These are phyloP conservation scores for Pteruthius melanotis DNA, from an alignment of 2,113 vertebrate species.

Conservation along the genomic window DNA sequence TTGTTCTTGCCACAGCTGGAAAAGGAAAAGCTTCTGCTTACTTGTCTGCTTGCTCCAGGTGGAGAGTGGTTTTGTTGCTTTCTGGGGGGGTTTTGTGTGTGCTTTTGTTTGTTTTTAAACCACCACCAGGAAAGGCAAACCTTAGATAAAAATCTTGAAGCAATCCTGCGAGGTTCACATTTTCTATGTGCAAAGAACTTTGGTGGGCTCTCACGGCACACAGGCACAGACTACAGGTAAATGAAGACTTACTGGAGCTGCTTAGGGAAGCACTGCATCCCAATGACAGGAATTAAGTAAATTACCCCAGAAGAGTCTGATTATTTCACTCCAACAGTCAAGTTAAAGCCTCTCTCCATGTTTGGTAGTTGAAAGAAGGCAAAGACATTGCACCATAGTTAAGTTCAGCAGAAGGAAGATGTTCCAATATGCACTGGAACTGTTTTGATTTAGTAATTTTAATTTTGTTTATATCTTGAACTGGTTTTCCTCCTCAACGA, in stretches of 20 bases:
- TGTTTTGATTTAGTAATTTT: not conserved
- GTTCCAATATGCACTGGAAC: not conserved
- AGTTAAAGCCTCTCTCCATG: not conserved
- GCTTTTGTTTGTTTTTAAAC: not conserved
- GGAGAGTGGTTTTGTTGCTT: not conserved
- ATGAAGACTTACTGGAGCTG: not conserved
- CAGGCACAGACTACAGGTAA: not conserved
- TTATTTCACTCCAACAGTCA: not conserved
- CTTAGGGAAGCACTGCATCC: not conserved
- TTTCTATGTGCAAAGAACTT: not conserved
- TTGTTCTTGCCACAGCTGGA: not conserved
- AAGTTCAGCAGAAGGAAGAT: not conserved
- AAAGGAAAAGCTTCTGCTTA: not conserved
- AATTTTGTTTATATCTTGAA: slow-evolving; percentile 27
- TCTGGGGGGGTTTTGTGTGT: not conserved
- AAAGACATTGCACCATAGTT: not conserved
- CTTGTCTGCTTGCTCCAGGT: not conserved
- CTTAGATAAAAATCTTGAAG: not conserved
- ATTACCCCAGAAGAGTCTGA: not conserved
- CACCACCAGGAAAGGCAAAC: not conserved
- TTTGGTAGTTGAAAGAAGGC: not conserved
- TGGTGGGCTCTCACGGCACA: not conserved
- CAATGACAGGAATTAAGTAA: not conserved
- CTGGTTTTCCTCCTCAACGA: not conserved
- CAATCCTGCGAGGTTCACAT: not conserved